Base-by-base conservation (phyloP, 2,113 vertebrate genomes). In the Cynoglossus semilaevis region DNA sequence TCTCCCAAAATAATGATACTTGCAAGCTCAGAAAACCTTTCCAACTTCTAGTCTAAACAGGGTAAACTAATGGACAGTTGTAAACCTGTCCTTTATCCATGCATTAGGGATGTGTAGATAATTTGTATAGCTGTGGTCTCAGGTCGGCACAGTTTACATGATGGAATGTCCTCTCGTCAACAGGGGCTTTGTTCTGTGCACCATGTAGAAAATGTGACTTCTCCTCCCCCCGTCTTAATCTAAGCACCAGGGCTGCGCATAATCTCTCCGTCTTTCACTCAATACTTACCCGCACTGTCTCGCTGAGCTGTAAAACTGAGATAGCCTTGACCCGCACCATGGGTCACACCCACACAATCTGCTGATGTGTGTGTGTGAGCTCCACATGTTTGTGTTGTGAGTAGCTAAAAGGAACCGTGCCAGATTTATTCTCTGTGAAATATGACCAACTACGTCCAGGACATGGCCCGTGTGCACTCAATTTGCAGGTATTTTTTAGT, bases 161-260 rank as follows among this genome's bases (percentile, higher is more conserved):
- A 14, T 48, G 74, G 72, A 87, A 83, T 82, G 83, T 36, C 47
- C 22, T 57, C 60, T 35, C 44, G 37, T 87, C 72, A 87, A 84
- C 65, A 77, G 70, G 51, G 41, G 68, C 74, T 85, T 88, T 87
- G 83, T 89, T 85, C 70, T 38, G 17, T 35, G 52, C 56, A 57
- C 66, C 47, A 65, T 71, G 72, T 41, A 11, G 64, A 80, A 70
- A 87, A 89, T 86, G 85, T 56, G 74, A 79, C 78, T 76, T 79
- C 66, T 58, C 67, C 56, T 51, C 67, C 70, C 65, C 62, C 63
- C 14, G 1, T 74, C 67, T 76, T 81, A 74, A 81, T 72, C 67
- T 72, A 63, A 58, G 51, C 1, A 12, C 65, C 13, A 61, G 56
- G 36, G 22, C 58, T 40, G 29, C 63, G 34, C 34, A 64, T 80